phyloP scores from a whole-genome alignment of 2,888 invertebrate genomes.

The Serripes groenlandicus region DNA sequence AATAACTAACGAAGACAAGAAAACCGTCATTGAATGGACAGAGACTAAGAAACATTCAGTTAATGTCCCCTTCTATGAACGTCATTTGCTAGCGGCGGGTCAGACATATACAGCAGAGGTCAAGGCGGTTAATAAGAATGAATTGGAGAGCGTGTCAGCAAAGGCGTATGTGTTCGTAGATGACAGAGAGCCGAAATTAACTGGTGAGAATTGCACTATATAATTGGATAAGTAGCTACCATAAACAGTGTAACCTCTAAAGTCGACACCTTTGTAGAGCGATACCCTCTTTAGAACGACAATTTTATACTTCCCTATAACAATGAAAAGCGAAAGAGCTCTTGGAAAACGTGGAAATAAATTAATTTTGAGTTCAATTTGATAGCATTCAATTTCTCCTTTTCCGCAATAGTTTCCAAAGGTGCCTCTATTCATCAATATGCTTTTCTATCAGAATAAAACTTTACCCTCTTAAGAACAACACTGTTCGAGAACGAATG shows the following conservation, averaged over 20 bases:
- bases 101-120: conserved; percentile 30
- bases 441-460: no score
- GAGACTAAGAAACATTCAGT: not conserved
- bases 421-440: no score
- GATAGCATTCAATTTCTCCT: not conserved
- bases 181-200: conserved; percentile 15
- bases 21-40: conserved; percentile 29
- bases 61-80: not conserved
- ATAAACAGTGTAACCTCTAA: no score
- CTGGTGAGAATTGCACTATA: no score
- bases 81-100: conserved; percentile 3
- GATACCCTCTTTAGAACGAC: not conserved
- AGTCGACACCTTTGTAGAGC: not conserved
- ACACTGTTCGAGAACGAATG: no score
- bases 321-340: no score
- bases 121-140: conserved; percentile 30
- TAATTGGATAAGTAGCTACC: no score
- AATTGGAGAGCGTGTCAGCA: conserved; percentile 3
- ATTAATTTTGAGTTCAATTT: no score
- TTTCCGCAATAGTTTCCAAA: no score
- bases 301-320: not conserved
- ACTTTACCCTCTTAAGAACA: no score
- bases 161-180: conserved; percentile 13
- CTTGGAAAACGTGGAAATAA: no score
- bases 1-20: not conserved